Base-by-base conservation (phyloP, 2,113 vertebrate species). In the Cyanocitta stelleri region DNA sequence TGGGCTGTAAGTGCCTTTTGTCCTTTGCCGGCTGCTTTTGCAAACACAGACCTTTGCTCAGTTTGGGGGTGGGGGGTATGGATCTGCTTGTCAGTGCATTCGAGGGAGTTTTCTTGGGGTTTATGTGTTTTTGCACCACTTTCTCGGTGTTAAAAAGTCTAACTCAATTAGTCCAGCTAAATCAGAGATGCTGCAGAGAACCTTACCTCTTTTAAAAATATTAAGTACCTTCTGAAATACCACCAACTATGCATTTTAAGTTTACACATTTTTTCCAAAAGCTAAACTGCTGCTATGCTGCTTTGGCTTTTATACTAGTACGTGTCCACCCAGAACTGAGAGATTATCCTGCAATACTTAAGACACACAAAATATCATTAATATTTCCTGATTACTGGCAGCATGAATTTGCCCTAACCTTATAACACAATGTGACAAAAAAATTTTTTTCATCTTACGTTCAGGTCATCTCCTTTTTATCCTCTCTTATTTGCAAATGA, bases 41-140 rank as follows among this genome's bases (percentile, higher is more conserved):
- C 77, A 95, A 81, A 95, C 76, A 91, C 94, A 89, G 94, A 96
- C 80, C 81, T 95, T 88, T 44, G 84, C 80, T 90, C 55, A 14
- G 51, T 54, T 76, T 41, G 51, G 49, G n/a, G 49, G 35, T 51
- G 56, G 72, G 51, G 39, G 37, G 12, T 17, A 44, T 26, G 59
- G 44, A 78, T 67, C 80, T 76, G 63, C 78, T 33, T 54, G 8
- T 80, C 76, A 39, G 21, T 9, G 22, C 33, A 76, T 69, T 74
- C 0, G 2, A 39, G 10, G 30, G 4, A 58, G 46, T 61, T 71
- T 93, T 67, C 64, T 35, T 54, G 39, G 76, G 30, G 43, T 41
- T 80, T 80, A 15, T 17, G 13, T 35, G 41, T 0, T 83, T 89
- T 68, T 32, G 39, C 27, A 44, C 9, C 2, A 54, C 81, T 69